phyloP scores from a whole-genome alignment of 2,797 vertebrate species.

The Pipistrellus kuhlii region DNA sequence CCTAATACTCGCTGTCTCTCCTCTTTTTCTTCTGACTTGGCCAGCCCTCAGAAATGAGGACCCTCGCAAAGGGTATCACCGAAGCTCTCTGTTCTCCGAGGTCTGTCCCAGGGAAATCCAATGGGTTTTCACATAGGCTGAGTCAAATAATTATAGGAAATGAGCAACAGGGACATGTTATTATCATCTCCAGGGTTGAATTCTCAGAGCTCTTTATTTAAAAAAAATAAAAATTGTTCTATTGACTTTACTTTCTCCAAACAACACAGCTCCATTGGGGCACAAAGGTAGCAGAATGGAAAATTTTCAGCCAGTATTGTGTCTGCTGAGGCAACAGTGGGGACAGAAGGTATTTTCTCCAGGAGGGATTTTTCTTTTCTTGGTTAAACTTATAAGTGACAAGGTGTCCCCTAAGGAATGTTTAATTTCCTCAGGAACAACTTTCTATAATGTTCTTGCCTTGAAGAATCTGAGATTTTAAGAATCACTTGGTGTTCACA shows the following conservation, averaged over 20 bases:
- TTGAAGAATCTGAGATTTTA: not conserved
- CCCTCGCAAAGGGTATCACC: not conserved
- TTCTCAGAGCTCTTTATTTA: slow-evolving; percentile 22
- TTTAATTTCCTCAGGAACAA: not conserved
- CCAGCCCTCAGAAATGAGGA: not conserved
- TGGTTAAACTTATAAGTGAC: not conserved
- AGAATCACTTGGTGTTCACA: not conserved
- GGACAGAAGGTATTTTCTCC: not conserved
- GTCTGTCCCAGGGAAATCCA: not conserved
- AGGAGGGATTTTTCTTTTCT: slow-evolving; percentile 85
- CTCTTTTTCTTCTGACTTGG: not conserved
- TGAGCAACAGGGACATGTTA: not conserved
- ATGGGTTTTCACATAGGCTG: not conserved
- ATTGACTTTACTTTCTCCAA: not conserved
- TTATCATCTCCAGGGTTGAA: not conserved
- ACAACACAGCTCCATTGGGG: not conserved
- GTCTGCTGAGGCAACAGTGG: not conserved
- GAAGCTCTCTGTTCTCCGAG: not conserved
- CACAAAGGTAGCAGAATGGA: not conserved
- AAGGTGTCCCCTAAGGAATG: not conserved
- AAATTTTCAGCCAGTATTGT: not conserved
- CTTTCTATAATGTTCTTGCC: not conserved
- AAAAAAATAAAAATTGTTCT: not conserved
- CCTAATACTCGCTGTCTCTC: no score
- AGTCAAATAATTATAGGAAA: not conserved